Evolutionary conservation across 2,113 vertebrate species (phyloP).

Genomic region (Haplochromis burtoni): DNA sequence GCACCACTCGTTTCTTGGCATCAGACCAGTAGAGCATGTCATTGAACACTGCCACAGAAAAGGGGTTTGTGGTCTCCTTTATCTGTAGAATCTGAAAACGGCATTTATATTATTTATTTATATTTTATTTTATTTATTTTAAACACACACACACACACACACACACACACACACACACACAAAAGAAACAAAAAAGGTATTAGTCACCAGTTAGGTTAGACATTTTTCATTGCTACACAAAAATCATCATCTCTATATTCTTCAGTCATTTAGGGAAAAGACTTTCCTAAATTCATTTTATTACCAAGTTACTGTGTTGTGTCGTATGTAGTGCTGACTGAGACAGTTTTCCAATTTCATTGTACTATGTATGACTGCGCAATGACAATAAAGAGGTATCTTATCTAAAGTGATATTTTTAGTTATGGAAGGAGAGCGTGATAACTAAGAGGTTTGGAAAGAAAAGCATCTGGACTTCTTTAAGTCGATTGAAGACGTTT

Average conservation of each 20-base stretch:
- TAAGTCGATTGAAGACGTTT: rapidly evolving
- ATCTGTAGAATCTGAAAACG: slow-evolving; percentile 76
- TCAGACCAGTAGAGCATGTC: slow-evolving; percentile 88
- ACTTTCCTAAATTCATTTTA: background rate
- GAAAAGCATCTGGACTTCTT: background rate
- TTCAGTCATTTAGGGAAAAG: background rate
- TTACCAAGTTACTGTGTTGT: background rate
- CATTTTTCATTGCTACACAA: background rate
- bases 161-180: too few species aligned
- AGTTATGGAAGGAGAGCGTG: rapidly evolving
- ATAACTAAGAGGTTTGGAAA: background rate
- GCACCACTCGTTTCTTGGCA: slow-evolving; percentile 72
- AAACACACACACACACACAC: too few species aligned
- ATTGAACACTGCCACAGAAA: slow-evolving; percentile 78
- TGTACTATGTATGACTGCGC: background rate
- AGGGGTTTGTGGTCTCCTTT: slow-evolving; percentile 75
- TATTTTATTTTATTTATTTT: too few species aligned
- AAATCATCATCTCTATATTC: background rate
- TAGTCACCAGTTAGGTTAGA: rapidly evolving
- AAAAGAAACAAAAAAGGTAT: too few species aligned
- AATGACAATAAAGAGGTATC: rapidly evolving
- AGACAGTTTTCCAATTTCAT: background rate
- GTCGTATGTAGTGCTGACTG: rapidly evolving
- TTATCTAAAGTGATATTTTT: background rate
- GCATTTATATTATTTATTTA: background rate